Conservation (phyloP, 2,797 vertebrate genomes). For the Melanotaenia maccullochi region DNA sequence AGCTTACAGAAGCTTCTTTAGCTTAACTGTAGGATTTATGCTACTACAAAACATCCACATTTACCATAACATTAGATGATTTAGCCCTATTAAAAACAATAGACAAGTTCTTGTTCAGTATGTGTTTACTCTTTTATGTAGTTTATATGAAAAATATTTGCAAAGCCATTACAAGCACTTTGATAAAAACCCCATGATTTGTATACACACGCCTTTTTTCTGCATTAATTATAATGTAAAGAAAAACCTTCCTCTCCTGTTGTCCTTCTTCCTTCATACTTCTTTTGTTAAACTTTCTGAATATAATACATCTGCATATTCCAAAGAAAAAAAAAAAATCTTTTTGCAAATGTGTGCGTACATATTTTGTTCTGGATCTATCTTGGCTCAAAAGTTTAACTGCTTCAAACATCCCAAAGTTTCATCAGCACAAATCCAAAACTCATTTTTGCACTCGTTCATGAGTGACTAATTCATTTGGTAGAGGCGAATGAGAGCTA, state of each 20-base stretch:
- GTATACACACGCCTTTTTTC: too few relatives aligned
- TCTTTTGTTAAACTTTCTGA: neutral
- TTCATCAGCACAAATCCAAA: conserved; percentile 54
- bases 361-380: neutral
- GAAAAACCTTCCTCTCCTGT: neutral
- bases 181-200: too few relatives aligned
- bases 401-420: conserved; percentile 30
- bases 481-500: conserved; percentile 32
- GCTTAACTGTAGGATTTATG: neutral
- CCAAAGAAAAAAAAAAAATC: neutral
- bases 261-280: neutral
- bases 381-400: conserved; percentile 3
- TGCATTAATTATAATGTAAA: too few relatives aligned
- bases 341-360: neutral
- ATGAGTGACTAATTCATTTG: conserved; percentile 62
- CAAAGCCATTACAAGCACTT: neutral
- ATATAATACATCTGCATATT: neutral
- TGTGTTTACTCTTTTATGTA: neutral
- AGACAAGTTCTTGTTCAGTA: neutral
- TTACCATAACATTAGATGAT: neutral
- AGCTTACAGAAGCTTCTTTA: neutral
- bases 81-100: neutral
- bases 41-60: neutral
- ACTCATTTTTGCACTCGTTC: conserved; percentile 50
- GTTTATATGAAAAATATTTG: neutral